These are phyloP conservation scores for Homalodisca vitripennis DNA, from an alignment of 1,140 invertebrate genomes.

Conservation along the genomic window DNA sequence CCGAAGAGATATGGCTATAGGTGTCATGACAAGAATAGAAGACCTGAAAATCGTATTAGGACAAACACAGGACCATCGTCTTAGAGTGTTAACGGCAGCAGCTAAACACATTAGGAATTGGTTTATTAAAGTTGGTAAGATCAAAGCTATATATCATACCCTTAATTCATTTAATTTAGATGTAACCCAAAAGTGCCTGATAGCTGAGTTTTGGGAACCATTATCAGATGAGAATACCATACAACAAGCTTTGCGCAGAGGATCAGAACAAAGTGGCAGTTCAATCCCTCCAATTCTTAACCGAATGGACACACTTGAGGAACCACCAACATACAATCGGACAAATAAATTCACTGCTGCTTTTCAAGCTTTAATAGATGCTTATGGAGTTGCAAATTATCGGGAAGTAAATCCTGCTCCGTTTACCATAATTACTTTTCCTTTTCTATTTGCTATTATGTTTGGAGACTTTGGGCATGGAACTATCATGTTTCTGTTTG, in stretches of 20 bases:
- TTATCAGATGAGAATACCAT: conserved; percentile 82
- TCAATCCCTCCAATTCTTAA: conserved; percentile 95
- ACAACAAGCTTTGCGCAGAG: conserved; percentile 78
- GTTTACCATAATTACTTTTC: conserved; percentile 57
- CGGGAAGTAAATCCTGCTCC: conserved; percentile 88
- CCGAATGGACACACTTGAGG: conserved; percentile 86
- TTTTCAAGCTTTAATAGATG: conserved; percentile 94
- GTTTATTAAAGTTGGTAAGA: conserved; percentile 91
- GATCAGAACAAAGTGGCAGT: conserved; percentile 84
- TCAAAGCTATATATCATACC: conserved; percentile 89
- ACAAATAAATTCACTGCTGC: conserved; percentile 96
- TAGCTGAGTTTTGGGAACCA: conserved; percentile 98
- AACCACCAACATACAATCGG: conserved; percentile 94
- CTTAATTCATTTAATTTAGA: conserved; percentile 90
- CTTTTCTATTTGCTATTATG: conserved; percentile 65
- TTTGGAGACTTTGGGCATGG: conserved; percentile 65
- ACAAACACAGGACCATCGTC: conserved; percentile 88
- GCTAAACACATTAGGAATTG: conserved; percentile 89
- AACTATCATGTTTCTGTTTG: conserved; percentile 55
- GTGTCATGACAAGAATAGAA: conserved; percentile 85
- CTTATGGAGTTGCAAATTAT: conserved; percentile 95
- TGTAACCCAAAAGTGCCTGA: conserved; percentile 89
- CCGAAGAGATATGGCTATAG: conserved; percentile 85
- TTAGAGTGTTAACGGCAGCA: conserved; percentile 81
- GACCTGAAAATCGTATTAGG: conserved; percentile 77